Base-by-base conservation (phyloP, 2,888 invertebrate genomes). In the Sympetrum striolatum region DNA sequence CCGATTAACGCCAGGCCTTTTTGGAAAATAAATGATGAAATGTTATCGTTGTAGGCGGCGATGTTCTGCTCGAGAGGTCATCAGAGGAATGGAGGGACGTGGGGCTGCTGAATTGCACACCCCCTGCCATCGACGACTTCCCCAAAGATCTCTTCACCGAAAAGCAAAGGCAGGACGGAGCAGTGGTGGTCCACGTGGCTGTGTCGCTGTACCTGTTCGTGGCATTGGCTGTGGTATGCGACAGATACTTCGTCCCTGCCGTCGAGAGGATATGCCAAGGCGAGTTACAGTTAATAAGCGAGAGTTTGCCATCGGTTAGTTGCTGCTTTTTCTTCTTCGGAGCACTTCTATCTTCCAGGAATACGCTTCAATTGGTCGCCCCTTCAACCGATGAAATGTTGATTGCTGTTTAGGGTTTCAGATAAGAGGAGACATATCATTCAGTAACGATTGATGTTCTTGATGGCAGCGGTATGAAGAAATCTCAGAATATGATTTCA, bases 211-310 rank as follows among this genome's bases (percentile, higher is more conserved):
- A 96, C 94, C 94, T 96, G 93, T 96, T 96, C 93, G 94, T 95
- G 91, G 96, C 95, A 44, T 94, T 96, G 92, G 96, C 96, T 90
- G 94, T 96, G 92, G 95, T 96, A 92, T 96, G 96, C 93, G 96
- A 96, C 93, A 96, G 95, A 93, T 96, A 96, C 93, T 96, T 96
- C 93, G 96, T 96, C 91, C 95, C 96, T 91, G 95, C 96, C 82
- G 95, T 96, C 92, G 96, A 96, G 93, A 95, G 94, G 92, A 95
- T 96, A 93, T 95, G 95, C 93, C 95, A 95, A 93, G 95, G 96
- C 96, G 94, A 94, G 94, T 90, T 22, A 8, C 22, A 31, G 10
- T 73, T 73, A 3, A 8, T 53, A n/a, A n/a, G n/a, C n/a, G n/a
- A n/a, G n/a, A n/a, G n/a, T n/a, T n/a, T n/a, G n/a, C n/a, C n/a